These are phyloP conservation scores for Sphinx pinastri DNA, from an alignment of 2,888 invertebrate genomes.

Conservation along the genomic window DNA sequence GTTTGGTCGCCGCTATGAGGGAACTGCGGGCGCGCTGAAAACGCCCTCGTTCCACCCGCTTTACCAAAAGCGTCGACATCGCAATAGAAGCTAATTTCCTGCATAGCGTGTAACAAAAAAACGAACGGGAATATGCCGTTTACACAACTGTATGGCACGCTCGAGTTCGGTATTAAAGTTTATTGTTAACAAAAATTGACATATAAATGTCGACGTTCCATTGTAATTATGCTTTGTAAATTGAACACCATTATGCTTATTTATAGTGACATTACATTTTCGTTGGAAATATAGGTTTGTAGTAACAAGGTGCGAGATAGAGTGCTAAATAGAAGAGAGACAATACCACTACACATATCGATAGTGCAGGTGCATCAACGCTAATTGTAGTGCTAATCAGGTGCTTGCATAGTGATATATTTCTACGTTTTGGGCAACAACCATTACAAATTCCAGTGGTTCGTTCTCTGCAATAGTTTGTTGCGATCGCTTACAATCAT, in stretches of 20 bases:
- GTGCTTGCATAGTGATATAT: slow-evolving; percentile 25
- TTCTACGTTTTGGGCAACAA: slow-evolving; percentile 36
- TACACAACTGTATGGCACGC: slow-evolving; percentile 57
- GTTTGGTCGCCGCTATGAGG: slow-evolving; percentile 79
- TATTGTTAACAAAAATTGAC: slow-evolving; percentile 53
- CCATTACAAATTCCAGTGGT: slow-evolving; percentile 32
- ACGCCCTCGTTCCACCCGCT: slow-evolving; percentile 79
- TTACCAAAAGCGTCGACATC: slow-evolving; percentile 82
- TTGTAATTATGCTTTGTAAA: slow-evolving; percentile 30
- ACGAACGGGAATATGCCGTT: slow-evolving; percentile 75
- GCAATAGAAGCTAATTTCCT: slow-evolving; percentile 84
- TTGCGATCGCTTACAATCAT: slow-evolving; percentile 19
- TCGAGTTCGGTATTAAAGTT: slow-evolving; percentile 55
- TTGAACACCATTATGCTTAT: slow-evolving; percentile 26
- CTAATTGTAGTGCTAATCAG: slow-evolving; percentile 48
- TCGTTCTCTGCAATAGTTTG: slow-evolving; percentile 9
- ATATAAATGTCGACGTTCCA: slow-evolving; percentile 22
- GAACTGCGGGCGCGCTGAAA: slow-evolving; percentile 68
- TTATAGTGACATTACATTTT: background rate
- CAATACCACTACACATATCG: slow-evolving; percentile 38
- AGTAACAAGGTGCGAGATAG: slow-evolving; percentile 38
- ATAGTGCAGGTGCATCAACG: slow-evolving; percentile 66
- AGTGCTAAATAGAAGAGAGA: slow-evolving; percentile 58
- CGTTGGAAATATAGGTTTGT: background rate
- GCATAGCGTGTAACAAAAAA: slow-evolving; percentile 79